Conservation (phyloP, 1,140 invertebrate genomes). For the Chymomyza costata region DNA sequence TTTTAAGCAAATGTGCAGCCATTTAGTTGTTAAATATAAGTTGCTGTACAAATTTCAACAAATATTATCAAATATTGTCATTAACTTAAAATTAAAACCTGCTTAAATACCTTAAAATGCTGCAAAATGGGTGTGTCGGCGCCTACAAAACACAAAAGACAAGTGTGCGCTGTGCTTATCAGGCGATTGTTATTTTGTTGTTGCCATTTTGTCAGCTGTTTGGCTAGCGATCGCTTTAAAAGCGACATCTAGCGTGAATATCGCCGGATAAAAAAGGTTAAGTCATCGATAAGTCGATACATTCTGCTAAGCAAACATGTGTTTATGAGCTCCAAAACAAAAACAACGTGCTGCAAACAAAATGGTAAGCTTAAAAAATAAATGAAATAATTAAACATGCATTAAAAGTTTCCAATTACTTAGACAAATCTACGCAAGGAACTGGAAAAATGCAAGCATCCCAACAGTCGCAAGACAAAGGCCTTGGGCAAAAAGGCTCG, state of each 20-base stretch:
- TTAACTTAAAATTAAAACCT: too few species aligned
- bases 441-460: slow-evolving; percentile 82
- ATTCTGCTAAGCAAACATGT: background rate
- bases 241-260: slow-evolving; percentile 22
- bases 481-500: slow-evolving; percentile 82
- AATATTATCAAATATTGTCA: too few species aligned
- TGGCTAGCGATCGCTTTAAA: slow-evolving; percentile 17
- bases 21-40: slow-evolving; percentile 20
- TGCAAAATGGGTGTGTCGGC: slow-evolving; percentile 6
- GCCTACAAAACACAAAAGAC: slow-evolving; percentile 14
- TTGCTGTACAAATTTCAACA: too few species aligned
- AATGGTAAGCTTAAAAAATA: slow-evolving; percentile 14
- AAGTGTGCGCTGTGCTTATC: slow-evolving; percentile 34
- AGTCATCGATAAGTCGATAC: slow-evolving; percentile 19
- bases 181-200: slow-evolving; percentile 25
- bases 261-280: too few species aligned
- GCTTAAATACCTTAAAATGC: slow-evolving; percentile 24
- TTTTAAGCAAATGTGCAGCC: slow-evolving; percentile 59
- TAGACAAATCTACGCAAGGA: slow-evolving; percentile 75
- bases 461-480: slow-evolving; percentile 85
- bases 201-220: slow-evolving; percentile 34
- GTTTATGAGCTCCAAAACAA: slow-evolving; percentile 23
- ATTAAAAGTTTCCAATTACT: background rate
- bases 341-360: slow-evolving; percentile 24
- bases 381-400: background rate